These are phyloP conservation scores for Catocala fraxini DNA, from an alignment of 2,888 invertebrate species.

Conservation along the genomic window DNA sequence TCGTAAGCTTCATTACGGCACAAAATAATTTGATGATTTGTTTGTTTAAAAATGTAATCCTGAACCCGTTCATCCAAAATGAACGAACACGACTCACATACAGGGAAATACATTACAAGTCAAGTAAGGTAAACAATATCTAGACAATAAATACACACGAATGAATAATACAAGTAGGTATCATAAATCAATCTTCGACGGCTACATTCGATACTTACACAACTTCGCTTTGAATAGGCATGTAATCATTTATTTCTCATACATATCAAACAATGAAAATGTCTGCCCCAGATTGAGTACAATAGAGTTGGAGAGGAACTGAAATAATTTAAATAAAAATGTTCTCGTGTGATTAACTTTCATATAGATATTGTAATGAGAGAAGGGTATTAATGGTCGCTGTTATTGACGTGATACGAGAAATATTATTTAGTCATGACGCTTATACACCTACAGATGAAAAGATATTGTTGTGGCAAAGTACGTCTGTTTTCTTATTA, in stretches of 20 bases:
- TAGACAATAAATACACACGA: constrained; percentile 39
- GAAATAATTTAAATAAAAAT: constrained; percentile 41
- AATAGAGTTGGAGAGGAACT: constrained; percentile 37
- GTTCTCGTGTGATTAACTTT: constrained; percentile 35
- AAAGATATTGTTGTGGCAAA: background rate
- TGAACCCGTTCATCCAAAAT: background rate
- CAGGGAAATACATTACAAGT: constrained; percentile 35
- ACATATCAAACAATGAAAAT: constrained; percentile 45
- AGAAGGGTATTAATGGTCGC: constrained; percentile 14
- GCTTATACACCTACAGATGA: background rate
- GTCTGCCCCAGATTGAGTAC: constrained; percentile 44
- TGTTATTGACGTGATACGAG: background rate
- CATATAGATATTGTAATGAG: constrained; percentile 13
- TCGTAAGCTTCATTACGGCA: too few species aligned
- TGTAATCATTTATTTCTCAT: constrained; percentile 52
- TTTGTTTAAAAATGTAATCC: too few species aligned
- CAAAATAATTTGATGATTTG: too few species aligned
- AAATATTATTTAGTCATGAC: background rate
- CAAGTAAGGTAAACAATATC: constrained; percentile 48
- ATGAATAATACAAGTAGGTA: constrained; percentile 33
- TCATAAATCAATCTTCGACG: constrained; percentile 48
- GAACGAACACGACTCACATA: constrained; percentile 24
- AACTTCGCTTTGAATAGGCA: constrained; percentile 41
- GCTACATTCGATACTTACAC: constrained; percentile 45
- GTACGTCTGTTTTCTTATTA: too few species aligned